Evolutionary conservation across 2,797 vertebrate genomes (phyloP).

Genomic region (Crenichthys baileyi): DNA sequence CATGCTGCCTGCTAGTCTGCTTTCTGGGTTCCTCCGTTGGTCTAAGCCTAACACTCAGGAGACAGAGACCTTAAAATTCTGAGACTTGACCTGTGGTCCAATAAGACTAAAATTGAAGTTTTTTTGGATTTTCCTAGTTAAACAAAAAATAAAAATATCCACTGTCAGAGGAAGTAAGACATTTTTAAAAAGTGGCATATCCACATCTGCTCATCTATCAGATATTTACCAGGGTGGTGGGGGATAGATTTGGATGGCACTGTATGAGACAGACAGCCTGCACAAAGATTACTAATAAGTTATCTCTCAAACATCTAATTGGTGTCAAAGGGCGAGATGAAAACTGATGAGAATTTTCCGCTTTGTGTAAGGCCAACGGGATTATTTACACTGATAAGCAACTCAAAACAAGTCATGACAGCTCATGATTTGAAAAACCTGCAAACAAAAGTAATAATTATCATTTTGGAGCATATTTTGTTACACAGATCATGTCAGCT

Average conservation of each 20-base stretch:
- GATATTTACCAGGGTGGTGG: background rate
- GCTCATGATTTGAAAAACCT: background rate
- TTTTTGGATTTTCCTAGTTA: too few relatives aligned
- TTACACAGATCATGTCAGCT: background rate
- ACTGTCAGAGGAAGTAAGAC: background rate
- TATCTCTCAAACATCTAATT: background rate
- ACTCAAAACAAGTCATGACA: background rate
- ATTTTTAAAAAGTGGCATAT: background rate
- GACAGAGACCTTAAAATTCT: too few relatives aligned
- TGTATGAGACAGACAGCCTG: background rate
- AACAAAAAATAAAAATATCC: background rate
- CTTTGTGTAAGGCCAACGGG: background rate
- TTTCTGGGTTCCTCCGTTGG: too few relatives aligned
- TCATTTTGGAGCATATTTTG: background rate
- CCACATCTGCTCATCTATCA: background rate
- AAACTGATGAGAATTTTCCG: background rate
- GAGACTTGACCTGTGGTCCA: too few relatives aligned
- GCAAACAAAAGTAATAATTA: background rate
- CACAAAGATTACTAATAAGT: background rate
- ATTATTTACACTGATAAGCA: background rate
- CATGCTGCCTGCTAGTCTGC: too few relatives aligned
- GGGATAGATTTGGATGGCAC: background rate
- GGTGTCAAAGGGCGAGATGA: background rate
- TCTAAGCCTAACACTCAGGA: too few relatives aligned
- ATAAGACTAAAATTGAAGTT: too few relatives aligned